These are phyloP conservation scores for Entomobrya proxima DNA, from an alignment of 2,888 invertebrate genomes.

Conservation along the genomic window DNA sequence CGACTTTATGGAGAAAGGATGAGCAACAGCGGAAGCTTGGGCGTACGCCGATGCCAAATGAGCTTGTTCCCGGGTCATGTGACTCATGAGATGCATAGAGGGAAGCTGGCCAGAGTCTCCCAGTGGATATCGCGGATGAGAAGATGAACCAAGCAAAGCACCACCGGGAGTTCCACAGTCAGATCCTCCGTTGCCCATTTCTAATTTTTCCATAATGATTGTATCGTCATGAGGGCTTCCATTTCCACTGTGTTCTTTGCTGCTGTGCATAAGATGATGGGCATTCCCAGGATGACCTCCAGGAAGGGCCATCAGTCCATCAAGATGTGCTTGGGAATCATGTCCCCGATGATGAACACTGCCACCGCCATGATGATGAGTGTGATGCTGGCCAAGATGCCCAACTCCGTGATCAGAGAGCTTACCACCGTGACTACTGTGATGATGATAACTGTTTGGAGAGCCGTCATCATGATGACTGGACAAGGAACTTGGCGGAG, in stretches of 20 bases:
- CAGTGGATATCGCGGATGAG: constrained; percentile 63
- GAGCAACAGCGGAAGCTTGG: constrained; percentile 53
- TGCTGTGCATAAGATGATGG: constrained; percentile 69
- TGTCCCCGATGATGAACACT: constrained; percentile 43
- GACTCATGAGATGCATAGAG: constrained; percentile 70
- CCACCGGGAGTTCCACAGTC: constrained; percentile 65
- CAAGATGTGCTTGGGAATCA: constrained; percentile 51
- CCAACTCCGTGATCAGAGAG: constrained; percentile 56
- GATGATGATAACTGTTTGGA: constrained; percentile 69
- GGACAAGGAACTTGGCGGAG: constrained; percentile 67
- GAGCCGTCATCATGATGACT: constrained; percentile 71
- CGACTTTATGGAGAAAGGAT: constrained; percentile 94
- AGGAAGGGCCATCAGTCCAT: constrained; percentile 57
- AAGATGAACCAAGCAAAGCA: constrained; percentile 35
- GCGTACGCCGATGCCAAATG: constrained; percentile 75
- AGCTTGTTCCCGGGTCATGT: constrained; percentile 76
- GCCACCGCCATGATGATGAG: constrained; percentile 69
- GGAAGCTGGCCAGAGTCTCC: constrained; percentile 71
- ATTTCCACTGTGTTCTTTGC: constrained; percentile 65
- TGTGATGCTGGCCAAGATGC: constrained; percentile 53
- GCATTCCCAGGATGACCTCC: constrained; percentile 56
- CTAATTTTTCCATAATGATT: constrained; percentile 73
- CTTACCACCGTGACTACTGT: constrained; percentile 65
- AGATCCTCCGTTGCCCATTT: constrained; percentile 69
- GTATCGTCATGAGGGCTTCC: constrained; percentile 69